Conservation (phyloP, 2,888 invertebrate species). For the Heliothis peltigera region DNA sequence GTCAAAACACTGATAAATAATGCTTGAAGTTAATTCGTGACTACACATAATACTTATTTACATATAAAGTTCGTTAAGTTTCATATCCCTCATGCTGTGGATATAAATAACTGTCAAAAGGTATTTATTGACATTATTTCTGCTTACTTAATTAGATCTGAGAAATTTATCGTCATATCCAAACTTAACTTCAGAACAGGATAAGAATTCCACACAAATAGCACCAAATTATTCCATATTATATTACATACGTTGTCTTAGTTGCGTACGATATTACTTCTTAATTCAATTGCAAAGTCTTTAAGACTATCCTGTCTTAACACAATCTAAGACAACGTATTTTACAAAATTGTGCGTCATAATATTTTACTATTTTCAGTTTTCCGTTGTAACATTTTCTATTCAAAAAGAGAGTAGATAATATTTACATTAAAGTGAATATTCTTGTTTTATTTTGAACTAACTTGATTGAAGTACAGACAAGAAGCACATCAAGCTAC, state of each 20-base stretch:
- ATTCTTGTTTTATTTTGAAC: conserved; percentile 49
- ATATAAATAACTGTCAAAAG: neutral
- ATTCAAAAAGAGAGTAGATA: conserved; percentile 63
- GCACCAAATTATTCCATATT: conserved; percentile 32
- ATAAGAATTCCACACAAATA: conserved; percentile 21
- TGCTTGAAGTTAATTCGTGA: conserved; percentile 4
- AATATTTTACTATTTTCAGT: conserved; percentile 82
- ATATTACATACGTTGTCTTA: conserved; percentile 33
- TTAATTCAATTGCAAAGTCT: conserved; percentile 12
- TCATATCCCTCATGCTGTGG: conserved; percentile 5
- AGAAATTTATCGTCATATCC: no score
- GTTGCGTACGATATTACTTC: conserved; percentile 10
- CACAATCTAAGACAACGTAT: conserved; percentile 49
- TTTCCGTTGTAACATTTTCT: conserved; percentile 68
- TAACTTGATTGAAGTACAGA: conserved; percentile 41
- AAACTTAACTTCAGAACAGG: conserved; percentile 19
- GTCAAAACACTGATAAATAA: conserved; percentile 14
- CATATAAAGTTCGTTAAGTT: neutral
- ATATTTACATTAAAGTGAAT: conserved; percentile 65
- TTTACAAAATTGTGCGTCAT: conserved; percentile 71
- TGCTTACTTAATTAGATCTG: neutral
- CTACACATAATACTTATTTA: conserved; percentile 33
- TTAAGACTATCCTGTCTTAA: conserved; percentile 46
- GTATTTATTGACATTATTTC: neutral
- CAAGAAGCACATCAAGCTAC: no score